A percentile compares a stretch with the other conserved stretches of the same genome.
phyloP scores from a whole-genome alignment of 2,797 vertebrate genomes.

The Eremophila alpestris region DNA sequence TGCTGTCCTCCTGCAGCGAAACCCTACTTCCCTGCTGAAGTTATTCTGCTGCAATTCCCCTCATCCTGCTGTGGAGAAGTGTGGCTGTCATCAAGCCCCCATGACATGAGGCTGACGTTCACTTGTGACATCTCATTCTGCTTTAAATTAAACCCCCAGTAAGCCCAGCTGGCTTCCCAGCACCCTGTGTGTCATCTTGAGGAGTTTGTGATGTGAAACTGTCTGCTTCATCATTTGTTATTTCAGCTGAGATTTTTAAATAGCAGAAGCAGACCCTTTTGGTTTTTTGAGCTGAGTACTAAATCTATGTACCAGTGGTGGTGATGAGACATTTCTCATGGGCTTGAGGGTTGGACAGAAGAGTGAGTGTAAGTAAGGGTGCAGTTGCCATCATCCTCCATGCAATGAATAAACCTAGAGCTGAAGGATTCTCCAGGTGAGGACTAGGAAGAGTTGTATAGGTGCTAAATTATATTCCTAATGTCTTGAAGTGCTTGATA shows the following conservation, averaged over 20 bases:
- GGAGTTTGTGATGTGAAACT: neutral
- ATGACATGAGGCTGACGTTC: neutral
- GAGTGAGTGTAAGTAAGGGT: neutral
- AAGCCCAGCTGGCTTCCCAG: neutral
- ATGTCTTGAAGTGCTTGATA: neutral
- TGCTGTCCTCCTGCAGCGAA: neutral
- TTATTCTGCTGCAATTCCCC: neutral
- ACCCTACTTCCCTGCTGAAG: neutral
- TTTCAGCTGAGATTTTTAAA: neutral
- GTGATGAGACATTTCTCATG: neutral
- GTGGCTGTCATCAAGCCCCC: neutral
- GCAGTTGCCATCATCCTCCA: neutral
- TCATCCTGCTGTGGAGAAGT: accelerated
- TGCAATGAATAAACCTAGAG: neutral
- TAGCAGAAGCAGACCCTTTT: neutral
- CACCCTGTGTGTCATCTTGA: neutral
- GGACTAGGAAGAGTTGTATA: neutral
- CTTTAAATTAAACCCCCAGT: neutral
- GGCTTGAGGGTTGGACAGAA: neutral
- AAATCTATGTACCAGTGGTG: neutral
- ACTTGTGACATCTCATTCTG: neutral
- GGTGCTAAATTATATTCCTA: neutral
- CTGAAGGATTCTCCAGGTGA: neutral
- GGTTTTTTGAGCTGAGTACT: neutral
- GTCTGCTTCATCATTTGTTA: neutral